Base-by-base conservation (phyloP, 2,888 invertebrate species). In the Agriotes lineatus region DNA sequence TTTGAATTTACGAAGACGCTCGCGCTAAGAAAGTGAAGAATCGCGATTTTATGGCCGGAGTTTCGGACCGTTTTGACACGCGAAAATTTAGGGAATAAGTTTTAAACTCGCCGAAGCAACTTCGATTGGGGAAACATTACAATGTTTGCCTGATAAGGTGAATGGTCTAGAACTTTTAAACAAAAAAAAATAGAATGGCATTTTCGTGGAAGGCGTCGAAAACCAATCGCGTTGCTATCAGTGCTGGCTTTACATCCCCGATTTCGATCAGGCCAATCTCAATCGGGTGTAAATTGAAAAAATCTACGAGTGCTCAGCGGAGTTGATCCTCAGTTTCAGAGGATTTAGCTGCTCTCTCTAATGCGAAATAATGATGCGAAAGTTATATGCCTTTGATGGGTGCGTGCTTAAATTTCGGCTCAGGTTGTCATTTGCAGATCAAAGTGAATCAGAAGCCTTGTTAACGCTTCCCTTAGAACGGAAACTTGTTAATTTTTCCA, bases 321-420 rank as follows among this genome's bases (percentile, higher is more conserved):
- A 14, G 44, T 10, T 44, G 44, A 44, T 44, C 44, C 44, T 44
- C 10, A 18, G 44, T 44, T 44, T 44, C 9, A 44, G 44, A 44
- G 44, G 44, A 44, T 19, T 44, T 44, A 44, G 44, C 44, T 44
- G 20, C 22, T 30, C 33, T 18, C 35, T 33, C 54, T 33, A 33
- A 54, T 54, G 33, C 33, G 35, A 30, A 54, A 18, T 54, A 54
- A 54, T 54, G 54, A 54, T 54, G 54, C 18, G 33, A 54, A 33
- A 54, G 54, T 33, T 35, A 33, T 35, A 54, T 67, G 60, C 54
- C 50, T 33, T 45, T 33, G 44, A 44, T 44, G 44, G 19, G 18
- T 19, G n/a, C n/a, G 16, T 44, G 18, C 20, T 20, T 18, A 44
- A 44, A 44, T 44, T 44, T 44, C 44, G 44, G 44, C 44, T 44